Evolutionary conservation across 2,113 vertebrate species (phyloP).

Genomic region (Corythaixoides concolor): DNA sequence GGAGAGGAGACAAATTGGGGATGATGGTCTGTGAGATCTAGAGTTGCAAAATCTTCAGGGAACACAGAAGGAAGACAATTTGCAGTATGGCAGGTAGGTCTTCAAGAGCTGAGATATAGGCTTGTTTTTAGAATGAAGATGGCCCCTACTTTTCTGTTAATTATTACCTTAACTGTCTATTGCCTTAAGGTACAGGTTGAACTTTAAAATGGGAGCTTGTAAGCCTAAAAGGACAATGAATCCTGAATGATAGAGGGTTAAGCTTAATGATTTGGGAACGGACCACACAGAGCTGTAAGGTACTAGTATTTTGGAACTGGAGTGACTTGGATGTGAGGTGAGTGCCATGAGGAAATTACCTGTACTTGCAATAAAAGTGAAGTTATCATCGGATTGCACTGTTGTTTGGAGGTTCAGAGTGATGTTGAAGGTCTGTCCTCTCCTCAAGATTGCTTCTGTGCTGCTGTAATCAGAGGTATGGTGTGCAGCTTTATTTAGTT

Average conservation of each 20-base stretch:
- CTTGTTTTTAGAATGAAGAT: background rate
- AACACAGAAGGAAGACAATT: rapidly evolving
- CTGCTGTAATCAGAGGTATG: slow-evolving; percentile 80
- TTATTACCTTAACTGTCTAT: background rate
- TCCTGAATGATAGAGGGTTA: background rate
- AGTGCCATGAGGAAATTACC: background rate
- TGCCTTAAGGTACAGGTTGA: background rate
- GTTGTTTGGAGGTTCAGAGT: background rate
- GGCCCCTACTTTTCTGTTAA: background rate
- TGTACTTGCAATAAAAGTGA: slow-evolving; percentile 55
- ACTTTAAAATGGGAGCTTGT: background rate
- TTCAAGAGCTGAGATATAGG: background rate
- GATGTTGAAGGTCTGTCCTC: slow-evolving; percentile 80
- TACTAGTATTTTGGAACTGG: background rate
- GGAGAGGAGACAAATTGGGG: background rate
- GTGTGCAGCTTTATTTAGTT: slow-evolving; percentile 79
- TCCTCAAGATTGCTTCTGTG: slow-evolving; percentile 76
- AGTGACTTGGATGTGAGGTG: background rate
- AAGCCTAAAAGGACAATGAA: background rate
- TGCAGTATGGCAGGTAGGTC: background rate
- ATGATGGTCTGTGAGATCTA: background rate
- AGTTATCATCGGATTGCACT: background rate
- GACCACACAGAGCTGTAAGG: background rate
- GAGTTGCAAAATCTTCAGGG: background rate
- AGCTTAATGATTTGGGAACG: background rate